phyloP scores from a whole-genome alignment of 2,888 invertebrate species.

The Acleris holmiana region DNA sequence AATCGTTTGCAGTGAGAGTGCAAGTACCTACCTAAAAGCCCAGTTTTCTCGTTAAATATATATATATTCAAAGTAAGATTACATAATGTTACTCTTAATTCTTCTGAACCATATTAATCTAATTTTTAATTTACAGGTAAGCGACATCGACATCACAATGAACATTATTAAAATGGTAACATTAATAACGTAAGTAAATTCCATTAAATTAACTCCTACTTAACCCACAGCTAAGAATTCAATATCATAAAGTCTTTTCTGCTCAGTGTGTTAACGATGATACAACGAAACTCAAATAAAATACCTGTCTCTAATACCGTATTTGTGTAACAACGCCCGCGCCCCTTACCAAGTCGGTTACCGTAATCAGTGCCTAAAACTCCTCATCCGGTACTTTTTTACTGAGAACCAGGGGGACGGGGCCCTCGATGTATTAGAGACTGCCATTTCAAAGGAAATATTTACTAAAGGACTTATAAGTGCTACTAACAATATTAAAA shows the following conservation, averaged over 20 bases:
- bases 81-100: too few species aligned
- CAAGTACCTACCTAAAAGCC: too few species aligned
- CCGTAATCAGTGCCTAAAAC: neutral
- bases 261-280: conserved; percentile 7
- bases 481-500: neutral
- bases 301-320: conserved; percentile 30
- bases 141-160: neutral
- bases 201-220: conserved; percentile 19
- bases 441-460: conserved; percentile 20
- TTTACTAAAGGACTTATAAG: conserved; percentile 2
- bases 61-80: too few species aligned
- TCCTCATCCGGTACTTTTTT: neutral
- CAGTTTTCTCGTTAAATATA: too few species aligned
- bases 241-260: too few species aligned
- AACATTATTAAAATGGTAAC: conserved; percentile 1
- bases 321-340: conserved; percentile 31
- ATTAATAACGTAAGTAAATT: conserved; percentile 25
- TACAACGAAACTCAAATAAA: conserved; percentile 35
- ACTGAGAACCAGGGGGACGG: too few species aligned
- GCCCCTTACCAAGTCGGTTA: conserved; percentile 36
- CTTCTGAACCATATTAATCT: too few species aligned
- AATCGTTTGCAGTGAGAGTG: too few species aligned
- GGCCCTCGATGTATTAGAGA: neutral
- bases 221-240: neutral
- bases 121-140: conserved; percentile 20